Percentiles rank a stretch among this genome's conserved stretches.
phyloP scores from a whole-genome alignment of 2,888 invertebrate species.

The Strigamia crassipes region DNA sequence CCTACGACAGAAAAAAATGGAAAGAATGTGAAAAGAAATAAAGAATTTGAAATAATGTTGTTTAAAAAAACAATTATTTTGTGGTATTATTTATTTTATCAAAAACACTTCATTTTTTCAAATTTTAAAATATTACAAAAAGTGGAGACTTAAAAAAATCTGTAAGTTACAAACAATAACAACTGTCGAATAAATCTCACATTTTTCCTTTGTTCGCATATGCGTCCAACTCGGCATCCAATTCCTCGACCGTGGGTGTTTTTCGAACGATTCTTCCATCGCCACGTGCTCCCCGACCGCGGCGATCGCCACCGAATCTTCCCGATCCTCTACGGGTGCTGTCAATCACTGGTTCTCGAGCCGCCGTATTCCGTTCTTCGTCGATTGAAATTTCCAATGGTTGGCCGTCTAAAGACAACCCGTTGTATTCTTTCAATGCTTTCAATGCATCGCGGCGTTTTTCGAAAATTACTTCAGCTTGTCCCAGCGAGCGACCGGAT shows the following conservation, averaged over 20 bases:
- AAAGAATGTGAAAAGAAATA: no score
- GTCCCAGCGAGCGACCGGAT: slow-evolving; percentile 93
- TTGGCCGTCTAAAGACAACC: slow-evolving; percentile 91
- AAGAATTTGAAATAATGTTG: no score
- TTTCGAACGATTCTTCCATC: slow-evolving; percentile 65
- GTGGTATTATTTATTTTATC: no score
- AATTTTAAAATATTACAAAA: no score
- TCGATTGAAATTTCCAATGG: slow-evolving; percentile 89
- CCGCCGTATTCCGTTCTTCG: neutral
- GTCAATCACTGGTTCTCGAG: neutral
- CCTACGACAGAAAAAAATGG: no score
- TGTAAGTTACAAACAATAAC: no score
- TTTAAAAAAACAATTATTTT: no score
- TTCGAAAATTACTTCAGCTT: slow-evolving; percentile 96
- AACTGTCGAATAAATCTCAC: no score
- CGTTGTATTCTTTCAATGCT: slow-evolving; percentile 94
- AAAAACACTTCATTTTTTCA: no score
- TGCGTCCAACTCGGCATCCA: slow-evolving; percentile 94
- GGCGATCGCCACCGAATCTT: slow-evolving; percentile 61
- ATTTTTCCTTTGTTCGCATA: slow-evolving; percentile 85
- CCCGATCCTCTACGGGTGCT: neutral
- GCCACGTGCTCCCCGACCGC: slow-evolving; percentile 55
- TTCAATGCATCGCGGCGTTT: slow-evolving; percentile 89
- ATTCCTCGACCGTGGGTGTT: slow-evolving; percentile 86
- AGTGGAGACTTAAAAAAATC: no score